These are phyloP conservation scores for Carposina sasakii DNA, from an alignment of 1,140 invertebrate species.

Conservation along the genomic window DNA sequence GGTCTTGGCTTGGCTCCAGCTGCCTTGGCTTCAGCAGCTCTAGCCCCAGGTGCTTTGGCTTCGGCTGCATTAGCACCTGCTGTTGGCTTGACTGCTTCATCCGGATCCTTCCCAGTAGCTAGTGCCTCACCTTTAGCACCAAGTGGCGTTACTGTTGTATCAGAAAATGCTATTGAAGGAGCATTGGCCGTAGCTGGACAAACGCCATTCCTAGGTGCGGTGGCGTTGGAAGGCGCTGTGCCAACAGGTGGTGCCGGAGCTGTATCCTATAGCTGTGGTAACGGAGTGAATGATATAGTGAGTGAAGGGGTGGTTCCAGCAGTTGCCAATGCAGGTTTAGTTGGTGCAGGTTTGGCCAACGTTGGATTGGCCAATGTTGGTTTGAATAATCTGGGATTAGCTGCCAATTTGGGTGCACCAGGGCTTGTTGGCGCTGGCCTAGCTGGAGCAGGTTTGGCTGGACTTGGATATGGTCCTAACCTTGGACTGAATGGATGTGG, in stretches of 20 bases:
- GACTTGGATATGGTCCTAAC: too few relatives aligned
- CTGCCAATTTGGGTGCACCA: not conserved
- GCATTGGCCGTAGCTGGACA: conserved; percentile 26
- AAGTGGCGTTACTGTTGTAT: conserved; percentile 27
- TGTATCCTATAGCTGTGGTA: conserved; percentile 17
- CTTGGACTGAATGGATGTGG: too few relatives aligned
- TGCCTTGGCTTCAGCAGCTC: not conserved
- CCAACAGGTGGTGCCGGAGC: conserved; percentile 8
- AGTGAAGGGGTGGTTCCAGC: too few relatives aligned
- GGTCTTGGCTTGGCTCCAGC: not conserved
- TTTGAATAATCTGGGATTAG: not conserved
- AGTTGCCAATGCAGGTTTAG: not conserved
- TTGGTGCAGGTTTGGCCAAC: not conserved
- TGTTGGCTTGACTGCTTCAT: too few relatives aligned
- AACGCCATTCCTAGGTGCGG: conserved; percentile 23
- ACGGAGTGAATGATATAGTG: conserved; percentile 5
- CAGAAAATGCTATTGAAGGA: conserved; percentile 34
- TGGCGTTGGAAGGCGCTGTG: conserved; percentile 12
- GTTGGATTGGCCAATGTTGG: not conserved
- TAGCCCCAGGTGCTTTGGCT: not conserved
- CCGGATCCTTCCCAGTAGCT: conserved; percentile 22
- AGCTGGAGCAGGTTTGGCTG: too few relatives aligned
- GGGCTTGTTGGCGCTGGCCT: not conserved
- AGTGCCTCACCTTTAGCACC: conserved; percentile 27
- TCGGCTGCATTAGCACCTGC: not conserved